A percentile compares a stretch with the other conserved stretches of the same genome.
These are phyloP conservation scores for Euproctis similis DNA, from an alignment of 2,888 invertebrate genomes.

Conservation along the genomic window DNA sequence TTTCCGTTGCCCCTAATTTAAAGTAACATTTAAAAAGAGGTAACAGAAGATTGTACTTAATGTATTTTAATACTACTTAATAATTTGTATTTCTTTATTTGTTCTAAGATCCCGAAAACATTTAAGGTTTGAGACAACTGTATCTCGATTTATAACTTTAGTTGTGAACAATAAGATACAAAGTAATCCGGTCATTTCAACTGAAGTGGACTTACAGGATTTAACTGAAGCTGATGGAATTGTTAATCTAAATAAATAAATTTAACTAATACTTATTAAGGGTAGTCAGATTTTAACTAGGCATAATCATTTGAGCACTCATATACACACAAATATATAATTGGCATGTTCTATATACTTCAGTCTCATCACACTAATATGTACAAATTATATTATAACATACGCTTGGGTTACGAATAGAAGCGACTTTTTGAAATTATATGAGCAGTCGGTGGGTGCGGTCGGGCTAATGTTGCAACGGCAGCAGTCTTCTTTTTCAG, in stretches of 20 bases:
- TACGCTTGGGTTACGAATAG: slow-evolving; percentile 77
- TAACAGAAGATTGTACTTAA: slow-evolving; percentile 72
- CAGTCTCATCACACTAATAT: slow-evolving; percentile 75
- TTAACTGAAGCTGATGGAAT: slow-evolving; percentile 37
- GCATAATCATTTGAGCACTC: slow-evolving; percentile 53
- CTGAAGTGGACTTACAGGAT: slow-evolving; percentile 30
- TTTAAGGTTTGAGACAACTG: too few relatives aligned
- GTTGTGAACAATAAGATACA: too few relatives aligned
- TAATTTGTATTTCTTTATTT: slow-evolving; percentile 35
- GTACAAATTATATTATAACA: slow-evolving; percentile 64
- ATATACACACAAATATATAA: slow-evolving; percentile 49
- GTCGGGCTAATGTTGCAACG: slow-evolving; percentile 61
- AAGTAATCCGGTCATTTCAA: too few relatives aligned
- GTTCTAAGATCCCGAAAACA: slow-evolving; percentile 19
- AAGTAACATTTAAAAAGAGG: slow-evolving; percentile 58
- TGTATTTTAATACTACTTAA: slow-evolving; percentile 60
- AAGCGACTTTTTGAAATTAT: slow-evolving; percentile 78
- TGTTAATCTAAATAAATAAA: slow-evolving; percentile 21
- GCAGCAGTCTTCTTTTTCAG: slow-evolving; percentile 73
- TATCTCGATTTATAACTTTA: too few relatives aligned
- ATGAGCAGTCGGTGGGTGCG: slow-evolving; percentile 62
- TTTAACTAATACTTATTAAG: slow-evolving; percentile 25
- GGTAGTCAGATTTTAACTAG: slow-evolving; percentile 29
- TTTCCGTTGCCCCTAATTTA: slow-evolving; percentile 71
- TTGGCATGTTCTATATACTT: slow-evolving; percentile 65